phyloP scores from a whole-genome alignment of 2,888 invertebrate genomes.

The Palloptera scutellata region DNA sequence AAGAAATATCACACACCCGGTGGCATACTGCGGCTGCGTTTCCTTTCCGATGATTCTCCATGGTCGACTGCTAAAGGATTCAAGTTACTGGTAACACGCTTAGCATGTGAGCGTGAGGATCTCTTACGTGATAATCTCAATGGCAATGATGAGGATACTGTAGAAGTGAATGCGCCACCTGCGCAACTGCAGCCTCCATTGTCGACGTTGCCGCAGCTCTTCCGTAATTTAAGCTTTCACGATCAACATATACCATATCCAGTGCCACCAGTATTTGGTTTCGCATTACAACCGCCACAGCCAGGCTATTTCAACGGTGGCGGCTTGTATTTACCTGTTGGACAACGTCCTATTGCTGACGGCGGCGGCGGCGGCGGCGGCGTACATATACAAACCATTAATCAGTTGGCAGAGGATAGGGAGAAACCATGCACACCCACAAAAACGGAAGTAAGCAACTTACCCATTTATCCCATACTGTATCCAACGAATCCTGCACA shows the following conservation, averaged over 20 bases:
- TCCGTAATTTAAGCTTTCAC: constrained; percentile 38
- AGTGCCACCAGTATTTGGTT: constrained; percentile 33
- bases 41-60: constrained; percentile 62
- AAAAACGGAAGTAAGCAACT: too few relatives aligned
- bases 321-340: too few relatives aligned
- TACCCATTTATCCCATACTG: too few relatives aligned
- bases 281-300: constrained; percentile 23
- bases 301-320: neutral
- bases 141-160: constrained; percentile 43
- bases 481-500: neutral
- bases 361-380: neutral
- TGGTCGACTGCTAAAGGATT: constrained; percentile 64
- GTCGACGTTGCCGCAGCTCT: constrained; percentile 38
- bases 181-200: constrained; percentile 39
- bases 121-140: constrained; percentile 34
- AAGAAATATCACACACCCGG: constrained; percentile 65
- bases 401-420: neutral
- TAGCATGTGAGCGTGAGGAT: constrained; percentile 62
- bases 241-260: constrained; percentile 37
- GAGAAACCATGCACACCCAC: constrained; percentile 26
- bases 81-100: constrained; percentile 66
- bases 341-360: constrained; percentile 1
- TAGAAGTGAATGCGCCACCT: constrained; percentile 45
- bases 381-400: neutral
- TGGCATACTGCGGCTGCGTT: constrained; percentile 65